phyloP scores from a whole-genome alignment of 2,797 vertebrate genomes.

The Oreochromis mossambicus region DNA sequence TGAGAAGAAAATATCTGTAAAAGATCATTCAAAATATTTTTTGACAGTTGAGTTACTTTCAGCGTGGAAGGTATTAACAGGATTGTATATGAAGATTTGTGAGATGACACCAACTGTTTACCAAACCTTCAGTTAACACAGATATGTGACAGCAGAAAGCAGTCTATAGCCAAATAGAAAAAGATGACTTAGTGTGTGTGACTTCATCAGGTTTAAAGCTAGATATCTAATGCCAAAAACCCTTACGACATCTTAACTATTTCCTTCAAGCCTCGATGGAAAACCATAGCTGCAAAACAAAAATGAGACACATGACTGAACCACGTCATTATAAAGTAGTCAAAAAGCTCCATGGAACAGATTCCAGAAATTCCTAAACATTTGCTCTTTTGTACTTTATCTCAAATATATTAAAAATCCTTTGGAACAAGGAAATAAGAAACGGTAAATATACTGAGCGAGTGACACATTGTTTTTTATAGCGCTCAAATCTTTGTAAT shows the following conservation, averaged over 20 bases:
- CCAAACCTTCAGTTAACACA: neutral
- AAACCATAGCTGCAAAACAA: neutral
- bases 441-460: neutral
- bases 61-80: neutral
- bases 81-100: neutral
- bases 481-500: accelerated
- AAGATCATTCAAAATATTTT: neutral
- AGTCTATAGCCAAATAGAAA: neutral
- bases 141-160: neutral
- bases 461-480: neutral
- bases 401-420: neutral
- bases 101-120: neutral
- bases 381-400: neutral
- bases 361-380: neutral
- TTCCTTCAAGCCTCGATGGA: neutral
- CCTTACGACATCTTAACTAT: neutral
- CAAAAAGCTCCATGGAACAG: neutral
- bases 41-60: neutral
- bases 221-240: neutral
- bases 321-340: neutral
- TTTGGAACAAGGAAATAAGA: neutral
- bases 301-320: neutral
- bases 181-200: neutral
- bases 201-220: neutral
- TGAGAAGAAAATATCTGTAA: neutral